Percentiles rank a stretch among this genome's conserved stretches.
These are phyloP conservation scores for Malthinus flaveolus DNA, from an alignment of 2,888 invertebrate species.

Conservation along the genomic window DNA sequence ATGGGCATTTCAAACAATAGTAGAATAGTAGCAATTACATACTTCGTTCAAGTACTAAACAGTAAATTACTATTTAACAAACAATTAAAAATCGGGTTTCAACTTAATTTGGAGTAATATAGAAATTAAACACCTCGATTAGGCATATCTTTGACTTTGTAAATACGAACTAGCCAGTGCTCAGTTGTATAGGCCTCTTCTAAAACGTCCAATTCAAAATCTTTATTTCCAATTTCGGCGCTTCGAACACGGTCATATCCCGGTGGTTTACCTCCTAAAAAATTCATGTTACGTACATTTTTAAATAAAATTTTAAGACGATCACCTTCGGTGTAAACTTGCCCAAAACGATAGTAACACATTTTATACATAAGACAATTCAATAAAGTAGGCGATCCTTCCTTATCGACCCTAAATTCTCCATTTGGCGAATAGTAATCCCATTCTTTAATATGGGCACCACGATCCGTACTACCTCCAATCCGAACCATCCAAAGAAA, in stretches of 20 bases:
- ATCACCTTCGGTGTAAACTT: constrained; percentile 91
- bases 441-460: constrained; percentile 92
- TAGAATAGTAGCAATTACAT: too few species aligned
- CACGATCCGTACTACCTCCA: constrained; percentile 91
- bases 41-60: too few species aligned
- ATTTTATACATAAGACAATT: constrained; percentile 99
- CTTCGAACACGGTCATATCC: constrained; percentile 96
- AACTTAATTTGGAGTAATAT: neutral
- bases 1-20: too few species aligned
- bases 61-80: too few species aligned
- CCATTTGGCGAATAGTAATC: constrained; percentile 96
- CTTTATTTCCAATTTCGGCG: constrained; percentile 98
- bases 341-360: constrained; percentile 98
- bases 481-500: constrained; percentile 99
- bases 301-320: constrained; percentile 55
- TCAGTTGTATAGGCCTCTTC: constrained; percentile 99
- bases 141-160: constrained; percentile 93
- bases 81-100: too few species aligned
- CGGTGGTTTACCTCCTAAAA: constrained; percentile 78
- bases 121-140: constrained; percentile 76
- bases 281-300: neutral
- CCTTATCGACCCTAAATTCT: constrained; percentile 95
- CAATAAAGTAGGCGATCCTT: constrained; percentile 87
- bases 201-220: constrained; percentile 96
- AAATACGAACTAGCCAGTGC: constrained; percentile 98